These are phyloP conservation scores for Platycercus adscitus DNA, from an alignment of 2,113 vertebrate genomes.

Conservation along the genomic window DNA sequence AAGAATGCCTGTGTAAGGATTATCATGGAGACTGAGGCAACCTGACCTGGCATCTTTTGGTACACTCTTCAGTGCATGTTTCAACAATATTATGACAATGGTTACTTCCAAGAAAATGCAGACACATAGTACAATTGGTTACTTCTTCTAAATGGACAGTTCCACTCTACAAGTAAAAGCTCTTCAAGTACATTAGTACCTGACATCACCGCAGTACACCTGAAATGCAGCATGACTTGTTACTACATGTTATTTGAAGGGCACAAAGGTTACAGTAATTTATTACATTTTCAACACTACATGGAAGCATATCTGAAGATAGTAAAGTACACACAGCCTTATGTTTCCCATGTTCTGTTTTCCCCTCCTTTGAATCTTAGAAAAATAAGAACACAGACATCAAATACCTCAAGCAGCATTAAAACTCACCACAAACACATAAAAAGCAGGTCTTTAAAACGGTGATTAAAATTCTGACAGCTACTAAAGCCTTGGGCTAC, in stretches of 20 bases:
- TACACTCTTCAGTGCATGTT: not conserved
- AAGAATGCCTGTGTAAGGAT: not conserved
- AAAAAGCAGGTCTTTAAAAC: not conserved
- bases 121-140: rapidly evolving
- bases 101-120: not conserved
- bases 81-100: not conserved
- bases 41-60: not conserved
- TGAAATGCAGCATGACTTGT: not conserved
- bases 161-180: not conserved
- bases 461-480: not conserved
- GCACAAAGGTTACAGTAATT: not conserved
- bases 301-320: not conserved
- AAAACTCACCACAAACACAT: not conserved
- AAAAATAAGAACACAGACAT: not conserved
- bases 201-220: not conserved
- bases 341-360: not conserved
- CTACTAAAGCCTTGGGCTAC: not conserved
- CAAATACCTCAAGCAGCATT: not conserved
- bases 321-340: not conserved
- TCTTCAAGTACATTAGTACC: not conserved
- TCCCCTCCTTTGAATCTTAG: not conserved
- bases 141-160: not conserved
- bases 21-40: not conserved
- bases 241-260: not conserved
- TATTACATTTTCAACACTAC: not conserved